Base-by-base conservation (phyloP, 2,113 vertebrate genomes). In the Cheirogaleus medius region DNA sequence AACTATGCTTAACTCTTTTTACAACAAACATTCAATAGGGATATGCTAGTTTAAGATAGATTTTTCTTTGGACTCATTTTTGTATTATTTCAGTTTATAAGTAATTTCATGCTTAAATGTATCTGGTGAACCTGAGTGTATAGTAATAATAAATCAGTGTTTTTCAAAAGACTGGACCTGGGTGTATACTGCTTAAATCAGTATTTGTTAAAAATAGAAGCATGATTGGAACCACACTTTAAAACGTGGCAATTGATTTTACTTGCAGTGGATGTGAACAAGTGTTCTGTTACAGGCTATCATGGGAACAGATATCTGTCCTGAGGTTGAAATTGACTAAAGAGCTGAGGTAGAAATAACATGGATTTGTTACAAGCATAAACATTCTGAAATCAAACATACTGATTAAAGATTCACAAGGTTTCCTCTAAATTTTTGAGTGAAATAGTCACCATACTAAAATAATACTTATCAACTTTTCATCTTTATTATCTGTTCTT, bases 401-500 rank as follows among this genome's bases (percentile, higher is more conserved):
- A 52, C 73, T 91, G 94, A 97, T 97, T 91, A 97, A 92, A 97
- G 78, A 80, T 93, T 94, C 96, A 92, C 32, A 91, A 25, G 20
- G 17, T 54, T 94, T 27, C 21, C 71, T 94, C 76, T 91, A 96
- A 95, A 92, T 91, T 91, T 54, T 83, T 94, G 86, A 97, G 58
- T 29, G 58, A 96, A 88, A n/a, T 47, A 82, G 44, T 96, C 63
- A 91, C 92, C 66, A 76, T 25, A 81, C 86, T 77, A 84, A 97
- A 97, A 95, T 90, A 97, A 76, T 87, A 76, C 73, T 83, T 91
- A 95, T 93, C 93, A 98, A 91, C 78, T 83, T 89, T 96, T 81
- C 80, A 93, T 92, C 91, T 96, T 95, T 97, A 96, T 94, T 95
- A 95, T 91, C 74, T 96, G 42, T 92, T 94, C 93, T 90, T 93